These are phyloP conservation scores for Hoplostethus mediterraneus DNA, from an alignment of 2,797 vertebrate genomes.

Conservation along the genomic window DNA sequence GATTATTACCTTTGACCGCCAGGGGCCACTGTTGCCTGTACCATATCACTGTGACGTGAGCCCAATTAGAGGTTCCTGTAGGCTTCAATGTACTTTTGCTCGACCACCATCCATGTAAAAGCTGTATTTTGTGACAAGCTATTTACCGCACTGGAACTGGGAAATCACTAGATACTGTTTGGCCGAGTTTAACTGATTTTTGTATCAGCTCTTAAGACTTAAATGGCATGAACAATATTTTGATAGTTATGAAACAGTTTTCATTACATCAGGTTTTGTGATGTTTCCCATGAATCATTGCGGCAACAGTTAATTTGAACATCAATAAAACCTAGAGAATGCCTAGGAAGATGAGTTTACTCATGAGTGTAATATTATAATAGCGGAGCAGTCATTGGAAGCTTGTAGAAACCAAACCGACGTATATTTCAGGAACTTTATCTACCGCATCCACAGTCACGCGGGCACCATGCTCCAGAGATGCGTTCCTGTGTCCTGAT, in stretches of 20 bases:
- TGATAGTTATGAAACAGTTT: not conserved
- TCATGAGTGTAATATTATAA: no score
- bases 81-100: not conserved
- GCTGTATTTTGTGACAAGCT: no score
- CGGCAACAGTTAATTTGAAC: not conserved
- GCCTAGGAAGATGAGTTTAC: not conserved
- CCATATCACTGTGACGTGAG: no score
- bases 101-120: no score
- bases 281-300: slow-evolving; percentile 9
- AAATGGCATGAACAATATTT: not conserved
- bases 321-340: not conserved
- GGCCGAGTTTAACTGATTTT: no score
- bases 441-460: slow-evolving; percentile 61
- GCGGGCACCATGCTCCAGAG: slow-evolving; percentile 27
- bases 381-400: no score
- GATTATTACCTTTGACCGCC: slow-evolving; percentile 30
- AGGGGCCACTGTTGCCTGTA: slow-evolving; percentile 49
- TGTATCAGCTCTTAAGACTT: rapidly evolving
- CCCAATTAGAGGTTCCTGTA: not conserved
- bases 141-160: no score
- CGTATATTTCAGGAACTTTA: slow-evolving; percentile 13
- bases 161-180: no score
- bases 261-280: not conserved
- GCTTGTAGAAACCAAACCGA: rapidly evolving
- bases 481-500: slow-evolving; percentile 50